A percentile compares a stretch with the other conserved stretches of the same genome.
Evolutionary conservation across 2,113 vertebrate species (phyloP).

Genomic region (Apodemus speciosus): DNA sequence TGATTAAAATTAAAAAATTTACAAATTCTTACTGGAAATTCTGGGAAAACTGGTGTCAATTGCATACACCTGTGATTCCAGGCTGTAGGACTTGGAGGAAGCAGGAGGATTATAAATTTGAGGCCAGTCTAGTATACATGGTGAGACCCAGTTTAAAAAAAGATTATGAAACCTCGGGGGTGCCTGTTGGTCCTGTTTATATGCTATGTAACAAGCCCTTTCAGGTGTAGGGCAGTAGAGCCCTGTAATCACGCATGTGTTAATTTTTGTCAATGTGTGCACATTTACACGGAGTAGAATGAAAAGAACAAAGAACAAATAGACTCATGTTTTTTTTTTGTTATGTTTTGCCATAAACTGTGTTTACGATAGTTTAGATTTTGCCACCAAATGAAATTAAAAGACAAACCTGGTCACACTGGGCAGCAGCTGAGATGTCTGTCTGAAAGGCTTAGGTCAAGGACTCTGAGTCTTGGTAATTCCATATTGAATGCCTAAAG

Average conservation of each 20-base stretch:
- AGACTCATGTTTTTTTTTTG: neutral
- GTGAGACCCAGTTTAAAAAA: neutral
- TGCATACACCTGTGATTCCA: neutral
- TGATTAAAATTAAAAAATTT: neutral
- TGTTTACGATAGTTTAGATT: slow-evolving; percentile 49
- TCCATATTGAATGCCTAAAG: neutral
- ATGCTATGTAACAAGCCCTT: neutral
- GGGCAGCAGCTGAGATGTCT: neutral
- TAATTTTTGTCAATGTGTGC: slow-evolving; percentile 33
- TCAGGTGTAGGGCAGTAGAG: neutral
- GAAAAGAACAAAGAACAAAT: neutral
- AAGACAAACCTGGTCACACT: neutral
- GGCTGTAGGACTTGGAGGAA: neutral
- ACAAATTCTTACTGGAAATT: slow-evolving; percentile 27
- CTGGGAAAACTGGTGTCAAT: slow-evolving; percentile 13
- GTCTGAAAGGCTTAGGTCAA: neutral
- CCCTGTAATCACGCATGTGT: neutral
- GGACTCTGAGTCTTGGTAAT: neutral
- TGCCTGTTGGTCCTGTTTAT: neutral
- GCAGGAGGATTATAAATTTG: neutral
- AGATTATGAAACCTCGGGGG: neutral
- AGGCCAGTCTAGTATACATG: neutral
- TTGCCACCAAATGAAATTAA: slow-evolving; percentile 48
- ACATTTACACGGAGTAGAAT: neutral
- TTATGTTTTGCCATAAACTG: slow-evolving; percentile 24